Evolutionary conservation across 2,113 vertebrate species (phyloP).

Genomic region (Amphilophus citrinellus): DNA sequence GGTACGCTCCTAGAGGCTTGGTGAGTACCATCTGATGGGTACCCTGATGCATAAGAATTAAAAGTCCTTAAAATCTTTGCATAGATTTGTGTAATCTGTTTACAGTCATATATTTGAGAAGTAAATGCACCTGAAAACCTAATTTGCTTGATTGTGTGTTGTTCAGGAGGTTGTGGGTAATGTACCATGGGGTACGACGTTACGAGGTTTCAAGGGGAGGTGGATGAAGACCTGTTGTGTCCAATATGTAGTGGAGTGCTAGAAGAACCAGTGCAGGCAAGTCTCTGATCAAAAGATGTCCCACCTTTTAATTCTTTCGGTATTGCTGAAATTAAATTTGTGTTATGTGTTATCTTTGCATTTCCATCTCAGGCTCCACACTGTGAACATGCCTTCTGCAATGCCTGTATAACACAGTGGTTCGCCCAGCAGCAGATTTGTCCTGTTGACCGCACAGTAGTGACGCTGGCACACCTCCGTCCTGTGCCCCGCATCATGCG

Average conservation of each 20-base stretch:
- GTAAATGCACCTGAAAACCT: neutral
- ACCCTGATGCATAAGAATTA: neutral
- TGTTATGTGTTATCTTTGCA: neutral
- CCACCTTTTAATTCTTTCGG: neutral
- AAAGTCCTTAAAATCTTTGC: neutral
- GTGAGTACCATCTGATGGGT: neutral
- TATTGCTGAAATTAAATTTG: neutral
- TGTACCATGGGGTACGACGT: conserved; percentile 99
- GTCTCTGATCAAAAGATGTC: conserved; percentile 19
- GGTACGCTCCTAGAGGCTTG: neutral
- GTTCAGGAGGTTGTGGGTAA: conserved; percentile 84
- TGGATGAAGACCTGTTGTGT: conserved; percentile 98
- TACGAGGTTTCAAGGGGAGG: conserved; percentile 96
- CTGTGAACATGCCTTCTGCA: conserved; percentile 99
- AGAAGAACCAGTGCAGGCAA: conserved; percentile 97
- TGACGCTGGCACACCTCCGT: conserved; percentile 96
- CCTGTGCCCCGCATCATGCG: conserved; percentile 99
- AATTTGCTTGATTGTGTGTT: neutral
- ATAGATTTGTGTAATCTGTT: neutral
- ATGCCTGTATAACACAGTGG: conserved; percentile 99
- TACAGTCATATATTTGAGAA: neutral
- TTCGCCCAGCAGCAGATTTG: conserved; percentile 99
- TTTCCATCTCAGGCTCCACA: conserved; percentile 89
- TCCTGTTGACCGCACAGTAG: conserved; percentile 96
- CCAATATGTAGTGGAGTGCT: conserved; percentile 98